Percentiles rank a stretch among this genome's conserved stretches.
Conservation (phyloP, 2,113 vertebrate species). For the Entelurus aequoreus region DNA sequence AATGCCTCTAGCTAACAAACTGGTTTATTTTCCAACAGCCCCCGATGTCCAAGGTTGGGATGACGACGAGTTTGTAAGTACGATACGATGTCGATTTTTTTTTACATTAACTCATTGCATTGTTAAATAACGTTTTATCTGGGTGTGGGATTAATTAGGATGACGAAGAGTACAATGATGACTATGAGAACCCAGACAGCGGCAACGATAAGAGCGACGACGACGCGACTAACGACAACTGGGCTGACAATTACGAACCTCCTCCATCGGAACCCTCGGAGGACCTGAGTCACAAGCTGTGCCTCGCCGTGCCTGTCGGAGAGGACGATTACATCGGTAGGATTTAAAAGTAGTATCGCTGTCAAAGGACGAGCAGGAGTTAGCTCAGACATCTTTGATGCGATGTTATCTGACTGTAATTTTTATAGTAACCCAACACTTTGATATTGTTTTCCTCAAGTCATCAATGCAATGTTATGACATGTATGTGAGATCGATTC, state of each 20-base stretch:
- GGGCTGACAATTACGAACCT: slow-evolving; percentile 80
- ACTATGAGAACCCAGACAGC: slow-evolving; percentile 81
- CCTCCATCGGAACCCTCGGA: slow-evolving; percentile 80
- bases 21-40: not conserved
- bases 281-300: slow-evolving; percentile 68
- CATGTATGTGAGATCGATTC: not conserved
- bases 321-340: slow-evolving; percentile 83
- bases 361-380: too few relatives aligned
- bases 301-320: slow-evolving; percentile 70
- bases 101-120: too few relatives aligned
- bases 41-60: slow-evolving; percentile 77
- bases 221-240: slow-evolving; percentile 70
- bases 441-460: not conserved
- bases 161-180: slow-evolving; percentile 54
- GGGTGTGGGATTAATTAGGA: slow-evolving; percentile 14
- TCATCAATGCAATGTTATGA: not conserved
- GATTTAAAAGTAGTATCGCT: not conserved
- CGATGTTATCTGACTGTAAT: too few relatives aligned
- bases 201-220: slow-evolving; percentile 77
- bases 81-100: too few relatives aligned
- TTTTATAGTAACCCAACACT: not conserved
- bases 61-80: slow-evolving; percentile 71
- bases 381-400: too few relatives aligned
- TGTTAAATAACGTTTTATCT: not conserved
- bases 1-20: not conserved